These are phyloP conservation scores for Eupithecia subumbrata DNA, from an alignment of 2,888 invertebrate species.

Conservation along the genomic window DNA sequence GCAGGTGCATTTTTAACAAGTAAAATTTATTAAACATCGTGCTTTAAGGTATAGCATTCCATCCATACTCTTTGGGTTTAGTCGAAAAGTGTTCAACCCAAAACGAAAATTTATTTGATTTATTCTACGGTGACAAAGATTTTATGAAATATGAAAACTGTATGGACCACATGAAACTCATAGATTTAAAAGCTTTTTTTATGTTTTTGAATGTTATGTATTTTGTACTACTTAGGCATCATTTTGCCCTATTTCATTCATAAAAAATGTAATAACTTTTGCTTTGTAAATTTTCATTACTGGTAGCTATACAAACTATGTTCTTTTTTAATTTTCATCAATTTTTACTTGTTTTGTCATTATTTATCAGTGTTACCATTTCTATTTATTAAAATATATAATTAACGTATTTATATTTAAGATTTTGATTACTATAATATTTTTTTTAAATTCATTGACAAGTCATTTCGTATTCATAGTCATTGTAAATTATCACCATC, in stretches of 20 bases:
- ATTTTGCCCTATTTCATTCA: neutral
- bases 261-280: neutral
- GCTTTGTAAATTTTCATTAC: neutral
- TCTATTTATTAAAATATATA: neutral
- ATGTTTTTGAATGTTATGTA: neutral
- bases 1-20: too few species aligned
- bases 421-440: neutral
- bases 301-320: slow-evolving; percentile 15
- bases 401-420: neutral
- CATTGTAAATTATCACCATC: slow-evolving; percentile 18
- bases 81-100: too few species aligned
- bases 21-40: too few species aligned
- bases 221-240: neutral
- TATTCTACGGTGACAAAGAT: neutral
- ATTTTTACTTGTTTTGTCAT: neutral
- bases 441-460: neutral
- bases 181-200: neutral
- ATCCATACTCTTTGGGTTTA: too few species aligned
- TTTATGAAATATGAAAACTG: neutral
- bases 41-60: too few species aligned
- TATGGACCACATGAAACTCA: neutral
- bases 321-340: neutral
- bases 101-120: too few species aligned
- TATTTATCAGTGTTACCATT: slow-evolving; percentile 30
- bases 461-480: slow-evolving; percentile 26